phyloP scores from a whole-genome alignment of 1,140 invertebrate genomes.

The Ceratosolen fusciceps region DNA sequence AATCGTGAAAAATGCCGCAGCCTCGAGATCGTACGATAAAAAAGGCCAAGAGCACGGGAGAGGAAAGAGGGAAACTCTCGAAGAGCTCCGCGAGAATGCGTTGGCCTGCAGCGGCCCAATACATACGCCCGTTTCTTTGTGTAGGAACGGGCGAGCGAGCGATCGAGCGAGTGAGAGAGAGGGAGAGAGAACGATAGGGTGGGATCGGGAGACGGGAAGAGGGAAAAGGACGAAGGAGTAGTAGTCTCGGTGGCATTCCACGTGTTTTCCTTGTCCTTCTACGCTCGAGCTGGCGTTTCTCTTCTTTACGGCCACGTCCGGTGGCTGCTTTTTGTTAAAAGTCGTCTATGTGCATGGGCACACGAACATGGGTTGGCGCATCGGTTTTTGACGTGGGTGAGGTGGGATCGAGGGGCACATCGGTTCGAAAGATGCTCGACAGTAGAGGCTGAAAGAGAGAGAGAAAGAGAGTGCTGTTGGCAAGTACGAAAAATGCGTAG shows the following conservation, averaged over 20 bases:
- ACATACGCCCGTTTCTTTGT: neutral
- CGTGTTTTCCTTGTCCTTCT: slow-evolving; percentile 30
- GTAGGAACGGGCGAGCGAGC: neutral
- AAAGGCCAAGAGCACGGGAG: neutral
- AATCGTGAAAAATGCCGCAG: slow-evolving; percentile 14
- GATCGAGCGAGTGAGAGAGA: neutral
- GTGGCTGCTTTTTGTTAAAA: slow-evolving; percentile 31
- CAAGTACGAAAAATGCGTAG: slow-evolving; percentile 13
- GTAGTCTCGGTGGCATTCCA: slow-evolving; percentile 18
- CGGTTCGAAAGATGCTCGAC: neutral
- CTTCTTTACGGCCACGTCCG: slow-evolving; percentile 6
- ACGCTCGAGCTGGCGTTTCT: neutral
- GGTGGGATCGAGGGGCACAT: neutral
- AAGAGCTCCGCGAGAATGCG: slow-evolving; percentile 9
- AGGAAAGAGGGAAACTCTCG: slow-evolving; percentile 12
- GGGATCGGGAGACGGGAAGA: too few relatives aligned
- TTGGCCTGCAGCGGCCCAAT: neutral
- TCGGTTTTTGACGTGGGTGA: neutral
- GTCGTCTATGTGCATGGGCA: neutral
- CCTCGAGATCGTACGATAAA: neutral
- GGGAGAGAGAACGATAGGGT: slow-evolving; percentile 5
- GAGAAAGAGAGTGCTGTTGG: slow-evolving; percentile 8
- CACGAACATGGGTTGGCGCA: neutral
- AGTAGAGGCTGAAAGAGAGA: neutral
- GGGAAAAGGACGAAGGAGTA: neutral